These are phyloP conservation scores for Asobara japonica DNA, from an alignment of 1,140 invertebrate genomes.

Conservation along the genomic window DNA sequence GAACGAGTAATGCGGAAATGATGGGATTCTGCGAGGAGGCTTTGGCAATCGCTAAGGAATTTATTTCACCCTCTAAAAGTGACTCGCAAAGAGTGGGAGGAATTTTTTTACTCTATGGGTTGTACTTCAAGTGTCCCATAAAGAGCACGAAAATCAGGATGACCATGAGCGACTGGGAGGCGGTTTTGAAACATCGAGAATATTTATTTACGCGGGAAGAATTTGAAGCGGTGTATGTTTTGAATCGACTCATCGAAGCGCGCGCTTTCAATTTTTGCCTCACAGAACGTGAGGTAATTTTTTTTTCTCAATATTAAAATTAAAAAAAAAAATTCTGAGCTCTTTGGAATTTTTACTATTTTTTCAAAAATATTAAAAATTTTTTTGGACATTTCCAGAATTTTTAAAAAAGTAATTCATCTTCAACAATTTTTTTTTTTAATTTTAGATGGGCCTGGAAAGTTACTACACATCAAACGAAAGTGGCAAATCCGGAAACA, in stretches of 20 bases:
- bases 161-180: constrained; percentile 51
- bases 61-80: constrained; percentile 44
- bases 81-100: constrained; percentile 57
- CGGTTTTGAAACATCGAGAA: constrained; percentile 48
- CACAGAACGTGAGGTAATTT: constrained; percentile 54
- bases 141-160: constrained; percentile 55
- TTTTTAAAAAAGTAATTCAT: background rate
- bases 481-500: too few relatives aligned
- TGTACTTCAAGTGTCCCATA: constrained; percentile 60
- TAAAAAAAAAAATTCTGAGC: too few relatives aligned
- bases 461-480: too few relatives aligned
- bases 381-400: background rate
- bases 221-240: constrained; percentile 59
- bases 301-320: too few relatives aligned
- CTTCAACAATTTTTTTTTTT: background rate
- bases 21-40: constrained; percentile 60
- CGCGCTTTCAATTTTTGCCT: constrained; percentile 54
- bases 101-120: constrained; percentile 58
- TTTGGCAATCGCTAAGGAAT: constrained; percentile 56
- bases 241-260: constrained; percentile 55
- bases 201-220: constrained; percentile 52
- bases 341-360: background rate
- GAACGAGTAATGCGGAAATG: constrained; percentile 48
- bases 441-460: background rate
- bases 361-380: background rate